Evolutionary conservation across 2,113 vertebrate genomes (phyloP), one percentile per base, ranked within the genome.

Genomic region (Heterocephalus glaber): DNA sequence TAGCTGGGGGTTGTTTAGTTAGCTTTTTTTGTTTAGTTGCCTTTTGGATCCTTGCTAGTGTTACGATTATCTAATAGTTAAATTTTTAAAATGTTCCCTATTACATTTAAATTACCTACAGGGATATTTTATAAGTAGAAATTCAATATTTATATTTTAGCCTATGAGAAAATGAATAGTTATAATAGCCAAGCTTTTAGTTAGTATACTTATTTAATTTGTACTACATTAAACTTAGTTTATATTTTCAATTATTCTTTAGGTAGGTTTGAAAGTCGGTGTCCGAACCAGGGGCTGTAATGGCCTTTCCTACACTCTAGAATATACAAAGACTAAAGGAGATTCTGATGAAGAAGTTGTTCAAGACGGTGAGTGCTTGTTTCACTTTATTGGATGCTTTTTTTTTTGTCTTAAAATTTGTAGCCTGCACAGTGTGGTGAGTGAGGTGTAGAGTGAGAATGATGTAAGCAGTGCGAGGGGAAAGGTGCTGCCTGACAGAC

Each of bases 261-360:
- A 99, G 99, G 99, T 99, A 79, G 99, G 99, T 38, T 98, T 99
- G 86, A 99, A 99, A 98, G 99, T 99, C 26, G 99, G 99, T 5
- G 99, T 99, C 74, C 99, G 99, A 96, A 99, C 99, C 54, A 99
- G 99, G 87, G 99, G 99, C 89, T 99, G 99, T 98, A 99, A 99
- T 95, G 99, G 99, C 38, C 98, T 99, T 92, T 99, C 99, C 30
- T 99, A 99, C 86, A 99, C 99, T 1, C 98, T 99, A 94, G 99
- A 99, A 96, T 99, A 99, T 87, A 99, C 99, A 30, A 99, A 99
- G 96, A 98, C 99, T 0, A 99, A 98, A 97, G 99, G 99, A 95
- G 98, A 99, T 86, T 99, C 99, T 66, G 99, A 99, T 91, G 99
- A 99, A 98, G 99, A 99, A 97, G 99, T 99, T 61, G 66, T 99